A percentile compares a stretch with the other conserved stretches of the same genome.
Conservation (phyloP, 2,113 vertebrate genomes). For the Oryzias melastigma region DNA sequence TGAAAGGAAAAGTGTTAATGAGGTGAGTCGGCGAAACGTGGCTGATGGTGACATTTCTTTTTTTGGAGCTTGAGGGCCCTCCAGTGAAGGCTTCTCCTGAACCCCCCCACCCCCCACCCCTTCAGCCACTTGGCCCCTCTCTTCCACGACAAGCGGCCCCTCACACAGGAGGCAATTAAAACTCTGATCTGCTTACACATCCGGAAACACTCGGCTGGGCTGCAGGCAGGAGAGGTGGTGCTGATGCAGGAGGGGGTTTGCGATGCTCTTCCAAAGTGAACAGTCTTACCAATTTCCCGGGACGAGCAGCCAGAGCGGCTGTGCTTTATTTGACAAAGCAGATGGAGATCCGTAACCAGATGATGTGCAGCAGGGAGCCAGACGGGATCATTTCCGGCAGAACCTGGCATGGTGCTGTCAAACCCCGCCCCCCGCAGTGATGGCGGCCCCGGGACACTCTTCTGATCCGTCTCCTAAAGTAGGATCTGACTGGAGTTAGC, state of each 20-base stretch:
- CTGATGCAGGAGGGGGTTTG: neutral
- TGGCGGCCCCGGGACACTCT: no score
- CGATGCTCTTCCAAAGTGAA: no score
- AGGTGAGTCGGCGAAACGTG: slow-evolving; percentile 65
- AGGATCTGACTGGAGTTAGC: no score
- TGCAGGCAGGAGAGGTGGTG: slow-evolving; percentile 18
- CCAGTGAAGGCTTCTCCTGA: slow-evolving; percentile 29
- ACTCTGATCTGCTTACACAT: slow-evolving; percentile 58
- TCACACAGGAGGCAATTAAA: slow-evolving; percentile 61
- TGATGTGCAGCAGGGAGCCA: slow-evolving; percentile 14
- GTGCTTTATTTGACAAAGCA: slow-evolving; percentile 43
- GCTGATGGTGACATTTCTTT: slow-evolving; percentile 70
- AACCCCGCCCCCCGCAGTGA: no score
- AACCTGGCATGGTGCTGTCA: slow-evolving; percentile 38
- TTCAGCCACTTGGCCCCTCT: slow-evolving; percentile 39
- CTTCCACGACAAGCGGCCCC: slow-evolving; percentile 39
- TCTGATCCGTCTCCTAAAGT: no score
- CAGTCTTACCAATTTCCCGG: no score
- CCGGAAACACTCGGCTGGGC: slow-evolving; percentile 47
- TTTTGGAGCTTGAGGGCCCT: slow-evolving; percentile 46
- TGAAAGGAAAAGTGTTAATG: slow-evolving; percentile 64
- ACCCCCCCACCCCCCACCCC: slow-evolving; percentile 28
- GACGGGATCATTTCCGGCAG: slow-evolving; percentile 26
- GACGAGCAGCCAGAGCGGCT: no score
- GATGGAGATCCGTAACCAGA: slow-evolving; percentile 39